These are phyloP conservation scores for Gopherus flavomarginatus DNA, from an alignment of 2,113 vertebrate genomes.

Conservation along the genomic window DNA sequence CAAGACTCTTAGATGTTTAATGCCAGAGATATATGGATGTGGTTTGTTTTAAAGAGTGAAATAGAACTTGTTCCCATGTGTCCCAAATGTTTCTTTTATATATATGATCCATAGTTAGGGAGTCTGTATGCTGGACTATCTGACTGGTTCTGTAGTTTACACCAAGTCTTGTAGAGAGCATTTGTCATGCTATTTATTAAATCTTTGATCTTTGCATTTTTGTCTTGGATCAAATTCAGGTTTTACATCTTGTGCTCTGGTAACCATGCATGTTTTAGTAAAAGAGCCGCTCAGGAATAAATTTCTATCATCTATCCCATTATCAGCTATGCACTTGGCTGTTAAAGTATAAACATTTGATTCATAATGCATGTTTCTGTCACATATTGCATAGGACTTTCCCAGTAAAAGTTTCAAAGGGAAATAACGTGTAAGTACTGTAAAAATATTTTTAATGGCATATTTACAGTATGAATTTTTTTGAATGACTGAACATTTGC, in stretches of 20 bases:
- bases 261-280: neutral
- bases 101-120: conserved; percentile 25
- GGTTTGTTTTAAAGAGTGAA: conserved; percentile 57
- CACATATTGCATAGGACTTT: neutral
- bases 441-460: neutral
- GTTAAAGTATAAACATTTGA: rapidly evolving
- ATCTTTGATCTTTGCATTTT: conserved; percentile 27
- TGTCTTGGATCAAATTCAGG: neutral
- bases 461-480: neutral
- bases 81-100: conserved; percentile 40
- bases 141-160: conserved; percentile 25
- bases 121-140: conserved; percentile 20
- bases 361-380: neutral
- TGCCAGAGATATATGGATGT: conserved; percentile 68
- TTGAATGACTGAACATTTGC: neutral
- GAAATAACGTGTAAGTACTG: neutral
- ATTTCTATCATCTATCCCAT: neutral
- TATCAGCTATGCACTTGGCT: neutral
- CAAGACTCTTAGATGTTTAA: conserved; percentile 6
- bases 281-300: neutral
- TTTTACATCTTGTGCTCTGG: neutral
- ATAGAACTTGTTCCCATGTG: conserved; percentile 60
- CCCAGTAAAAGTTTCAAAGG: neutral
- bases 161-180: neutral
- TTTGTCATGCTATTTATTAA: conserved; percentile 25